Evolutionary conservation across 92 coral and sea anemone species (phyloP), one percentile per base, ranked within the genome.

Genomic region (Epizoanthus rinbou): DNA sequence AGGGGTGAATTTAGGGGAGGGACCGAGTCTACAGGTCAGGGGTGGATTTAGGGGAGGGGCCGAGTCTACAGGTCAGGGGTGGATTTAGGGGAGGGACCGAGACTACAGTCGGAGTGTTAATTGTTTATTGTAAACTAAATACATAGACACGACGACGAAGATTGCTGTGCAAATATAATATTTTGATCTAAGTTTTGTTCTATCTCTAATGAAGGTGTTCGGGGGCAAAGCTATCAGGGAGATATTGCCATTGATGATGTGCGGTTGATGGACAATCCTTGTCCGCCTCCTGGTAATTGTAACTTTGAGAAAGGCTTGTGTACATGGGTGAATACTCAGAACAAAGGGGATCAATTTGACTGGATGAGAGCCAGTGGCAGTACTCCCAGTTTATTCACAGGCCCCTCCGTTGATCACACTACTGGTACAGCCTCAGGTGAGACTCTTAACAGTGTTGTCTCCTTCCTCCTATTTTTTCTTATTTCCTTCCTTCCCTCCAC

Each of bases 251-350:
- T 93, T 19, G 98, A 95, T 74, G 98, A 93, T 67, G 98, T 93
- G 28, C 66, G 85, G 76, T 54, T 93, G 63, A 33, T 85, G 31
- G 98, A 95, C 71, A 92, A 94, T 67, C 87, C 86, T 24, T 95
- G 98, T 63, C 97, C 95, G n/a, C 98, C 95, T 24, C 94, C 98
- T 52, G 98, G 98, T 8, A 94, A 94, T 72, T 92, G 98, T 37
- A 89, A 86, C 52, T 96, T 96, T 75, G 99, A 96, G 87, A 74
- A 69, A 7, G 99, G 93, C 75, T 80, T 72, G 83, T 93, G 99
- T 66, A 96, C 98, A 8, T 96, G 99, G 99, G 87, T 88, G 19
- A 96, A 96, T 68, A 85, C 85, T 24, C 85, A 78, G 24, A 39
- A 62, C 21, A 68, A 65, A 19, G 94, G 93, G 10, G 99, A 96